These are phyloP conservation scores for Eriocheir sinensis DNA, from an alignment of 1,140 invertebrate species.

Conservation along the genomic window DNA sequence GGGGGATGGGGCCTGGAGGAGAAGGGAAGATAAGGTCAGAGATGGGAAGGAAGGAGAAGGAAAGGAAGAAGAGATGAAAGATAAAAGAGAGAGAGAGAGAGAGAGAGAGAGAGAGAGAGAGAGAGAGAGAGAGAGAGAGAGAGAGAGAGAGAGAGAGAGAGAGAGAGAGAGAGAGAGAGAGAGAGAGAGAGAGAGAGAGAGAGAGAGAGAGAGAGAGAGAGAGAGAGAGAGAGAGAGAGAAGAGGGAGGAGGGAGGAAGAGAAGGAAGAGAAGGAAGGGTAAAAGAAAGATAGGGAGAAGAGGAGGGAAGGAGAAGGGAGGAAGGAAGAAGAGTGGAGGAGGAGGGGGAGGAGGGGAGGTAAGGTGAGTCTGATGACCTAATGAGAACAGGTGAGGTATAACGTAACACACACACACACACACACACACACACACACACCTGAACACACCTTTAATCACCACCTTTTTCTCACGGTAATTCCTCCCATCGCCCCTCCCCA, in stretches of 20 bases:
- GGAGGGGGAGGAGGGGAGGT: too few species aligned
- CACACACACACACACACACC: not conserved
- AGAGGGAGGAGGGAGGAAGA: not conserved
- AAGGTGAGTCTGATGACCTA: too few species aligned
- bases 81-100: not conserved
- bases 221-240: not conserved
- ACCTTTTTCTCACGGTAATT: too few species aligned
- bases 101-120: too few species aligned
- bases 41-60: not conserved
- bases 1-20: not conserved
- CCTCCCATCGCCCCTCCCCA: not conserved
- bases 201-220: too few species aligned
- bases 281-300: not conserved
- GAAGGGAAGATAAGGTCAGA: not conserved
- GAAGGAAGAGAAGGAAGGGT: not conserved
- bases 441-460: not conserved
- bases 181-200: not conserved
- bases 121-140: too few species aligned
- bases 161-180: not conserved
- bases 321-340: too few species aligned
- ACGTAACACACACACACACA: conserved; percentile 36
- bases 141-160: too few species aligned
- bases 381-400: too few species aligned
- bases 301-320: not conserved
- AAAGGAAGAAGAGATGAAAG: not conserved